Evolutionary conservation across 2,113 vertebrate species (phyloP).

Genomic region (Bungarus multicinctus): DNA sequence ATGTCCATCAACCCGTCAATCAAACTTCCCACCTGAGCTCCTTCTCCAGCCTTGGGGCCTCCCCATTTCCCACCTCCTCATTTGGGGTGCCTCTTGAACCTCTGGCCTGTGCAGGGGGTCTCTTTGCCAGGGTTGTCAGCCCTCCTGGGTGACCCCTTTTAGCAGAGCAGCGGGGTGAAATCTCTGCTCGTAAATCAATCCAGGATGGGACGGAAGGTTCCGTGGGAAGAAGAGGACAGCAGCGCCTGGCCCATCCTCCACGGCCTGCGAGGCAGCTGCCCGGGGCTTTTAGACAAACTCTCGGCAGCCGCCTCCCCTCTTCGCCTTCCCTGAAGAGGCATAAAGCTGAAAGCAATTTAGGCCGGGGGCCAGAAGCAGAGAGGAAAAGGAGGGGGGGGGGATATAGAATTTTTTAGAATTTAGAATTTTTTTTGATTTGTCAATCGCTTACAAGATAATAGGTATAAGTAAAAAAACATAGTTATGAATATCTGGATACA

Average conservation of each 20-base stretch:
- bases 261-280: not conserved
- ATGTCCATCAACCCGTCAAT: not conserved
- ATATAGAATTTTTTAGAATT: no score
- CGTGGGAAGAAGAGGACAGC: not conserved
- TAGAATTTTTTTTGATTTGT: no score
- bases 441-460: no score
- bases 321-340: not conserved
- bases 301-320: not conserved
- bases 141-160: not conserved
- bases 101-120: no score
- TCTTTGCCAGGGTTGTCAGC: not conserved
- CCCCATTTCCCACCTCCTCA: not conserved
- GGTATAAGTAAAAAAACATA: no score
- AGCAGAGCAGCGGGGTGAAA: not conserved
- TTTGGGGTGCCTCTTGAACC: not conserved
- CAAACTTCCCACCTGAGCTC: not conserved
- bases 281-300: not conserved
- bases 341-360: not conserved
- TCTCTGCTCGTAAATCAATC: not conserved
- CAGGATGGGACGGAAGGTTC: rapidly evolving
- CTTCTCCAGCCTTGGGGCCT: not conserved
- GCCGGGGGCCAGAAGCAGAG: not conserved
- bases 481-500: no score
- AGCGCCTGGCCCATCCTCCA: not conserved
- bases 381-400: not conserved